Evolutionary conservation across 92 coral and sea anemone genomes (phyloP), one percentile per base, ranked within the genome.

Genomic region (Zoanthus sansibaricus): DNA sequence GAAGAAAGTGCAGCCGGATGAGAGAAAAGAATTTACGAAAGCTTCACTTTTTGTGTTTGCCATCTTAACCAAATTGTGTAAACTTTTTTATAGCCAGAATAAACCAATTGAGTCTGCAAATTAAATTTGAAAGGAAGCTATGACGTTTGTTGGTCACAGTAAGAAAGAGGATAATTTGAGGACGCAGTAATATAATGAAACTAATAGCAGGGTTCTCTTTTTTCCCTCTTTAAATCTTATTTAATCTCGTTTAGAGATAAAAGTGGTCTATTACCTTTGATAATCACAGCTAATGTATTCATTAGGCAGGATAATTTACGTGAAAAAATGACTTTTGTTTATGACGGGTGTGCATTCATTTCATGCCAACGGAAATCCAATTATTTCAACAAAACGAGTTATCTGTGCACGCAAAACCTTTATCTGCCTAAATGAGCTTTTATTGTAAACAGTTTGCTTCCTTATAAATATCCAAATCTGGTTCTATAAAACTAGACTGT

Each of bases 351-450:
- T 68, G 47, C 85, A 47, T 51, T 80, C 74, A 66, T 64, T 80
- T 80, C 55, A 32, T 66, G 75, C 25, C 66, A 80, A 62, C 85
- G 85, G 85, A 80, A 64, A 66, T 80, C 85, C 85, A 80, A 64
- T 80, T 80, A 80, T 33, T 46, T 25, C 75, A 80, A 64, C 66
- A 64, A 46, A 64, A 80, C 85, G 31, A 32, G 52, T 59, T 59
- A 59, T 78, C 83, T 78, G 70, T 80, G 16, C 61, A 80, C 75
- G 75, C 58, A 67, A 66, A 66, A 45, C 56, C 55, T 52, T 47
- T 45, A 62, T 80, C 85, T 75, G 85, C 75, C 85, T 14, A 80
- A 80, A 80, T 64, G 85, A 80, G 66, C 74, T 80, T 80, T 80
- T 78, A 80, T 46, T 80, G 85, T 80, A 66, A 80, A 80, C 85